phyloP scores from a whole-genome alignment of 2,797 vertebrate species.

The Alfaro cultratus region DNA sequence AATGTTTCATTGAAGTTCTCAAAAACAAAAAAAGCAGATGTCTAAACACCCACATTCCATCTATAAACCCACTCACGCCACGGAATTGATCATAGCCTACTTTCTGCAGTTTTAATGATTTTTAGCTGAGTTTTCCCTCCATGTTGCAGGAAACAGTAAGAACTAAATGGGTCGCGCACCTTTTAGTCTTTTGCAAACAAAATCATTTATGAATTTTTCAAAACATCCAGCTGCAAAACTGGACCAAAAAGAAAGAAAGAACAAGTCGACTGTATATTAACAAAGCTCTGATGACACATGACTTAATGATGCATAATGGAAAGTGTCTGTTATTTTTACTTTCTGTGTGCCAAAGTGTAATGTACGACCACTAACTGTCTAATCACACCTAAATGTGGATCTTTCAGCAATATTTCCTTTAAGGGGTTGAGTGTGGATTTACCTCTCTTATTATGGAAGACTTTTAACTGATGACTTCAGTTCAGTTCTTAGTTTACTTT shows the following conservation, averaged over 20 bases:
- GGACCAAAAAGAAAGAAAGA: not conserved
- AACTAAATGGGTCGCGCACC: not conserved
- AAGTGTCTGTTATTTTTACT: not conserved
- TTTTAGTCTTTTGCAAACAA: not conserved
- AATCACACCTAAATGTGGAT: not conserved
- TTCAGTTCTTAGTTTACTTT: not conserved
- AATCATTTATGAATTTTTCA: not conserved
- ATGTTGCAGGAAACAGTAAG: slow-evolving; percentile 17
- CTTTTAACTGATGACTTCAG: not conserved
- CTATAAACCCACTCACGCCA: slow-evolving; percentile 49
- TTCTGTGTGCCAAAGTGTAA: not conserved
- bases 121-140: slow-evolving; percentile 21
- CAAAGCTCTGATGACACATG: not conserved
- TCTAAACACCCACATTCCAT: slow-evolving; percentile 56
- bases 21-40: slow-evolving; percentile 31
- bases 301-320: not conserved
- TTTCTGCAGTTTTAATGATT: slow-evolving; percentile 47
- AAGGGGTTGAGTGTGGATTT: not conserved
- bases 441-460: not conserved
- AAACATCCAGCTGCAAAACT: slow-evolving; percentile 2
- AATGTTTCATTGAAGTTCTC: slow-evolving; percentile 18
- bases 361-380: not conserved
- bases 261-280: not conserved
- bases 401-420: not conserved
- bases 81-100: slow-evolving; percentile 37